A percentile compares a stretch with the other conserved stretches of the same genome.
phyloP scores from a whole-genome alignment of 2,797 vertebrate species.

The Neostethus bicornis region DNA sequence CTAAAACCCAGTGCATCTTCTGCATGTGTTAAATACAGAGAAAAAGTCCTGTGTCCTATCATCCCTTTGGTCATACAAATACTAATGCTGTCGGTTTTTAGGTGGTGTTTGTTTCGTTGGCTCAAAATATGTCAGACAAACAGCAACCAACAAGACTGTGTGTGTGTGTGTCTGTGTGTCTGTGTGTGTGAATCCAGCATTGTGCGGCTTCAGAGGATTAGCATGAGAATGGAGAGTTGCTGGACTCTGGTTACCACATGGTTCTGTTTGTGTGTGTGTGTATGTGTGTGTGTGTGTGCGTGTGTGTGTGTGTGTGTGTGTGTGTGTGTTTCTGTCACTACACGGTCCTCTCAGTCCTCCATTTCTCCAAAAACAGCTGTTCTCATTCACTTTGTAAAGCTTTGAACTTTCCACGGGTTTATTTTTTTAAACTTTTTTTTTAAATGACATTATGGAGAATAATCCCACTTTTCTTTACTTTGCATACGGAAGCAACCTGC shows the following conservation, averaged over 20 bases:
- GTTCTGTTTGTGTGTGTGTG: too few species aligned
- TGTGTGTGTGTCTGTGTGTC: not conserved
- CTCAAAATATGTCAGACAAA: too few species aligned
- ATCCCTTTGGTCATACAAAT: too few species aligned
- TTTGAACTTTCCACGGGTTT: constrained; percentile 9
- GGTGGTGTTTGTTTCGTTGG: too few species aligned
- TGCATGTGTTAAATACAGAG: too few species aligned
- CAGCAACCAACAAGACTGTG: too few species aligned
- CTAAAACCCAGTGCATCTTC: too few species aligned
- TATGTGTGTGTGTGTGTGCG: constrained; percentile 16
- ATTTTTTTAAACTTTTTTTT: constrained; percentile 1
- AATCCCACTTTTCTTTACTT: constrained; percentile 77
- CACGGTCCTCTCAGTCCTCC: constrained; percentile 14
- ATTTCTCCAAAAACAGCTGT: constrained; percentile 24
- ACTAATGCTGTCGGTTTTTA: too few species aligned
- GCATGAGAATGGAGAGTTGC: constrained; percentile 63
- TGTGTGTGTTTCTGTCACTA: too few species aligned
- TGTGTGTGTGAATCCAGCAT: constrained; percentile 33
- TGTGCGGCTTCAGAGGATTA: constrained; percentile 53
- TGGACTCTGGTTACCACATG: too few species aligned
- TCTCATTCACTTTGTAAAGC: constrained; percentile 8
- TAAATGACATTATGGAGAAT: constrained; percentile 46
- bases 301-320: constrained; percentile 37
- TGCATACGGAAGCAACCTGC: constrained; percentile 79
- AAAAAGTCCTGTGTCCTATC: too few species aligned